Base-by-base conservation (phyloP, 2,113 vertebrate genomes). In the Rynchops niger region DNA sequence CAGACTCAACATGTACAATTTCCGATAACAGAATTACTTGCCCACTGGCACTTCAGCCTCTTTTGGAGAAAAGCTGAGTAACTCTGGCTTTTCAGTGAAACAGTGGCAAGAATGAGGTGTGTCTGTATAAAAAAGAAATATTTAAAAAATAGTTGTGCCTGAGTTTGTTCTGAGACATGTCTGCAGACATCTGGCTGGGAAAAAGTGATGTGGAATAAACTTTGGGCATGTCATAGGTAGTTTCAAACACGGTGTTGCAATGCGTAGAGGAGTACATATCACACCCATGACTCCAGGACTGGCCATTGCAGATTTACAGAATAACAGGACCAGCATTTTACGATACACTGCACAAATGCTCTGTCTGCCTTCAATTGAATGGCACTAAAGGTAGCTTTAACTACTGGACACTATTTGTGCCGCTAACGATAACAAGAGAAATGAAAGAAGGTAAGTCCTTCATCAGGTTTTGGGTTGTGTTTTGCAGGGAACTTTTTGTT, bases 311-410 rank as follows among this genome's bases (percentile, higher is more conserved):
- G n/a, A 11, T 20, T 20, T 23, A n/a, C 5, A 36, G 29, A 66
- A 29, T 29, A 40, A 47, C 18, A 56, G 40, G 65, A 66, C 12
- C 45, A 38, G 34, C 17, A 38, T 45, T 62, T 62, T 22, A 19
- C 0, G 8, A 58, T 29, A 27, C 12, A 42, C 1, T 7, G 5
- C 32, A 3, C 15, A 70, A 45, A 74, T 25, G 2, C 4, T 40
- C 29, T 6, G 1, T 56, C n/a, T 47, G 30, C 25, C 32, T 76
- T 32, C 34, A 36, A 4, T 0, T 5, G 3, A 58, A 62, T 16
- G 20, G 26, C 20, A 34, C 18, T 30, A 67, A 55, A 76, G 15
- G 36, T 4, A 43, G 15, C 2, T 89, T 23, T 12, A 82, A 9
- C 26, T 38, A 13, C 59, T 53, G 77, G 34, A 40, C 12, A 18